Conservation (phyloP, 2,113 vertebrate genomes). For the Melanerpes formicivorus region DNA sequence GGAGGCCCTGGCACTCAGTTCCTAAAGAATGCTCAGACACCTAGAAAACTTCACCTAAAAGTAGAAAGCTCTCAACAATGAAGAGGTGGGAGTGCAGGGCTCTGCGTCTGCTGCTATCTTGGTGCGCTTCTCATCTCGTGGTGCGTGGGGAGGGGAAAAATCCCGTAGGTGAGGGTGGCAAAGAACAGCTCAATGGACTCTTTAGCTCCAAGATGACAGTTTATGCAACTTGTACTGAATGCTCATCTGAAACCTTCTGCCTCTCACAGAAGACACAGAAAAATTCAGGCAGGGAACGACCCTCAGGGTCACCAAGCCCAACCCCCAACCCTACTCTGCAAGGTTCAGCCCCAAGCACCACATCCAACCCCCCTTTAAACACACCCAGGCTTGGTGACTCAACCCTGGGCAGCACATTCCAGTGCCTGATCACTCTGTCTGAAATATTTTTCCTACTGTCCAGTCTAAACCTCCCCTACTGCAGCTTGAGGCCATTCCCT, state of each 20-base stretch:
- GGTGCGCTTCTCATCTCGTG: accelerated
- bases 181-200: not conserved
- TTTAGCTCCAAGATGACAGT: conserved; percentile 7
- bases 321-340: too few relatives aligned
- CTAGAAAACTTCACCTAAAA: not conserved
- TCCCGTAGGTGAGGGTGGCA: not conserved
- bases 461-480: too few relatives aligned
- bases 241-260: conserved; percentile 18
- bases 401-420: too few relatives aligned
- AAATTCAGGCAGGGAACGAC: too few relatives aligned
- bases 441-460: too few relatives aligned
- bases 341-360: too few relatives aligned
- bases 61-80: not conserved
- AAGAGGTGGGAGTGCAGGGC: not conserved
- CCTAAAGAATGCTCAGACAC: not conserved
- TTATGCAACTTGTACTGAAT: not conserved
- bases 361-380: too few relatives aligned
- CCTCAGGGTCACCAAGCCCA: too few relatives aligned
- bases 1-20: not conserved
- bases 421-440: too few relatives aligned
- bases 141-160: not conserved
- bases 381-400: too few relatives aligned
- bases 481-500: too few relatives aligned
- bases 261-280: not conserved
- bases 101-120: not conserved